Percentiles rank a stretch among this genome's conserved stretches.
Evolutionary conservation across 2,888 invertebrate genomes (phyloP).

Genomic region (Cactoblastis cactorum): DNA sequence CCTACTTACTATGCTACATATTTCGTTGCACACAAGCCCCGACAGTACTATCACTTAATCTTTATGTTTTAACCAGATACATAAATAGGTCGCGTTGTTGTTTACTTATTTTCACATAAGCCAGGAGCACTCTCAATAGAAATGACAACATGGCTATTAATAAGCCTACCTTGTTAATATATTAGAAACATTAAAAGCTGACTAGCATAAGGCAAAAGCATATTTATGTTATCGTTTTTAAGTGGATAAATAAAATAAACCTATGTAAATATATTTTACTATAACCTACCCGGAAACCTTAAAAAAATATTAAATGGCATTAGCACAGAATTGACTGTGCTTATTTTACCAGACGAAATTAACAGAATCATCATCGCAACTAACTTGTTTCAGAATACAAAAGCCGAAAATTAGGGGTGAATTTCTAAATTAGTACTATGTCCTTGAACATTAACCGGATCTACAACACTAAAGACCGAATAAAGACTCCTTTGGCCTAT

Average conservation of each 20-base stretch:
- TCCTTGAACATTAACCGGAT: slow-evolving; percentile 14
- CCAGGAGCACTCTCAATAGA: too few relatives aligned
- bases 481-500: background rate
- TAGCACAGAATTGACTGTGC: too few relatives aligned
- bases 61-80: too few relatives aligned
- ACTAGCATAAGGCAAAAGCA: too few relatives aligned
- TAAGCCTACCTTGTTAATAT: background rate
- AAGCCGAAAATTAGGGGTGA: slow-evolving; percentile 3
- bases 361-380: background rate
- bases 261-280: too few relatives aligned
- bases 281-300: too few relatives aligned
- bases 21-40: slow-evolving; percentile 12
- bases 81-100: background rate
- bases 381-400: background rate
- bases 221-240: too few relatives aligned
- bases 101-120: background rate
- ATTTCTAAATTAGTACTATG: slow-evolving; percentile 7
- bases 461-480: background rate
- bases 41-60: background rate
- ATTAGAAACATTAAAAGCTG: too few relatives aligned
- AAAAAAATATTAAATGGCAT: too few relatives aligned
- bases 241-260: too few relatives aligned
- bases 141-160: too few relatives aligned
- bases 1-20: slow-evolving; percentile 25
- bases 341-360: background rate